A percentile compares a stretch with the other conserved stretches of the same genome.
These are phyloP conservation scores for Pagrus major DNA, from an alignment of 2,113 vertebrate species.

Conservation along the genomic window DNA sequence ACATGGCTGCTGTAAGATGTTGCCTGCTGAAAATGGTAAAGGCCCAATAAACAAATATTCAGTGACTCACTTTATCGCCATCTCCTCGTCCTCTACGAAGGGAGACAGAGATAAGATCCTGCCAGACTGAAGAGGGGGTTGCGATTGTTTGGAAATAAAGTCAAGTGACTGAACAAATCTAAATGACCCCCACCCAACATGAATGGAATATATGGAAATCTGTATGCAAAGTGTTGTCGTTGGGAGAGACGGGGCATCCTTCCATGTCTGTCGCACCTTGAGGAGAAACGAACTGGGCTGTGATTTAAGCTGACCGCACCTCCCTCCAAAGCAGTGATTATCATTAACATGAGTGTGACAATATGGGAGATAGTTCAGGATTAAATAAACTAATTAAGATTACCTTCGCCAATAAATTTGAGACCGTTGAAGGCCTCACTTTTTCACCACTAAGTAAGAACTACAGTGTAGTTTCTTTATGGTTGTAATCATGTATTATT, in stretches of 20 bases:
- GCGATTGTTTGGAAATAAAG: constrained; percentile 77
- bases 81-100: constrained; percentile 75
- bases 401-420: neutral
- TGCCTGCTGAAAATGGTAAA: constrained; percentile 71
- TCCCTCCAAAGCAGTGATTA: constrained; percentile 4
- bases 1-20: constrained; percentile 73
- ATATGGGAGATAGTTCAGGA: neutral
- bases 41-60: constrained; percentile 71
- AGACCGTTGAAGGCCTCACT: neutral
- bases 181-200: constrained; percentile 65
- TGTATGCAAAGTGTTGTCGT: constrained; percentile 83
- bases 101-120: constrained; percentile 70
- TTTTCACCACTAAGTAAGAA: neutral
- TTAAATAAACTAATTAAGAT: neutral
- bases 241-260: constrained; percentile 64
- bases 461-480: neutral
- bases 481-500: neutral
- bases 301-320: constrained; percentile 59
- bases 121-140: constrained; percentile 73
- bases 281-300: constrained; percentile 42
- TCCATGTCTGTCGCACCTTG: constrained; percentile 39
- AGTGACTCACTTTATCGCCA: constrained; percentile 88
- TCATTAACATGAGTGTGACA: neutral
- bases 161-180: constrained; percentile 79
- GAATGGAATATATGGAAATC: constrained; percentile 87